phyloP scores from a whole-genome alignment of 2,113 vertebrate genomes.

The Pteronura brasiliensis region DNA sequence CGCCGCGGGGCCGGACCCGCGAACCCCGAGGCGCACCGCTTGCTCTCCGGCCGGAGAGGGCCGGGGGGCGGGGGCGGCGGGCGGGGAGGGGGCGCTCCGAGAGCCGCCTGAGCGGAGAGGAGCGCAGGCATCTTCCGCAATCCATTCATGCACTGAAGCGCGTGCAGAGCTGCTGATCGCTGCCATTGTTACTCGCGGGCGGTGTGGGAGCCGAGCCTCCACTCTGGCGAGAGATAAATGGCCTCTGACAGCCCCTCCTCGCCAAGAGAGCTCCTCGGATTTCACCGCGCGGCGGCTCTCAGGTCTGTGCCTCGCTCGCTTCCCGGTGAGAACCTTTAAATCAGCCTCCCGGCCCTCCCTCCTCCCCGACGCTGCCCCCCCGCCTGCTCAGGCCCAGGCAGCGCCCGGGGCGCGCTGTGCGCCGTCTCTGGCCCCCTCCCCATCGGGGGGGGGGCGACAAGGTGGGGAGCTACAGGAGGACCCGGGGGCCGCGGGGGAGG shows the following conservation, averaged over 20 bases:
- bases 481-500: not conserved
- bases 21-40: slow-evolving; percentile 70
- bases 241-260: slow-evolving; percentile 84
- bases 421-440: slow-evolving; percentile 41
- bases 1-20: slow-evolving; percentile 65
- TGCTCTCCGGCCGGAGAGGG: slow-evolving; percentile 55
- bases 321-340: slow-evolving; percentile 82
- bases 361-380: slow-evolving; percentile 52
- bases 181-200: slow-evolving; percentile 87
- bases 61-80: slow-evolving; percentile 2
- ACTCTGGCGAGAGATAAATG: slow-evolving; percentile 84
- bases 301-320: slow-evolving; percentile 84
- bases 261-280: slow-evolving; percentile 78
- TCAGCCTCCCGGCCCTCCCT: slow-evolving; percentile 70
- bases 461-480: slow-evolving; percentile 20
- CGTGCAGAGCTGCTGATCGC: slow-evolving; percentile 84
- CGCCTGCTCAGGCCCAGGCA: slow-evolving; percentile 34
- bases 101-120: slow-evolving; percentile 79
- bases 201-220: slow-evolving; percentile 82
- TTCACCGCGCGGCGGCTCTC: slow-evolving; percentile 78
- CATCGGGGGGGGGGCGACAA: not conserved
- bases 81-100: slow-evolving; percentile 72
- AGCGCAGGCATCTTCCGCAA: slow-evolving; percentile 84
- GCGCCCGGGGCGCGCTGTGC: not conserved
- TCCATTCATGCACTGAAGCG: slow-evolving; percentile 83